These are phyloP conservation scores for Nyctibius bracteatus DNA, from an alignment of 2,113 vertebrate species.

Conservation along the genomic window DNA sequence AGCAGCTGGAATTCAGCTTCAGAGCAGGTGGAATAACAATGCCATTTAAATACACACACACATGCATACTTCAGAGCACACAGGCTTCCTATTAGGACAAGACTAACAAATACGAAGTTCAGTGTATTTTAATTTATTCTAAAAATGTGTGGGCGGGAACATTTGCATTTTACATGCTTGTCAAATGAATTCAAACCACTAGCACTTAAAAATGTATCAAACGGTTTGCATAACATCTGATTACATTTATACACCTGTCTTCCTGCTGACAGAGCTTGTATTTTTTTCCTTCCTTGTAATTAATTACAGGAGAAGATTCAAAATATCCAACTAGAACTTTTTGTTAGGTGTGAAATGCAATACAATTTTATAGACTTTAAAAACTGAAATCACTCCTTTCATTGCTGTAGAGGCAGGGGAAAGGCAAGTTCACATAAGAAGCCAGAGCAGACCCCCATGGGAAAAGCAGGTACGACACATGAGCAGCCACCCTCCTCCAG, in stretches of 20 bases:
- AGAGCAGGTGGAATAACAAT: slow-evolving; percentile 33
- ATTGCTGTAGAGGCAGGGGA: not conserved
- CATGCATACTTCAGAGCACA: not conserved
- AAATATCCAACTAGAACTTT: slow-evolving; percentile 9
- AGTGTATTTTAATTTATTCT: slow-evolving; percentile 63
- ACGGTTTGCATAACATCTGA: slow-evolving; percentile 60
- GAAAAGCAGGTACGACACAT: not conserved
- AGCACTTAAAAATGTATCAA: slow-evolving; percentile 58
- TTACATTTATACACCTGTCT: slow-evolving; percentile 59
- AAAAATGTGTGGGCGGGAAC: slow-evolving; percentile 49
- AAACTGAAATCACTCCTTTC: not conserved
- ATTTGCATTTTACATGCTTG: slow-evolving; percentile 68
- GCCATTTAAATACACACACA: not conserved
- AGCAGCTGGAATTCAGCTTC: not conserved
- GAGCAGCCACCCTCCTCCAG: not conserved
- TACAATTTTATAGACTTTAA: not conserved
- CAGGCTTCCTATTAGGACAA: slow-evolving; percentile 31
- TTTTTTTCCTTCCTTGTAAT: slow-evolving; percentile 47
- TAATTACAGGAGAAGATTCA: slow-evolving; percentile 41
- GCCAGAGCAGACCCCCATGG: not conserved
- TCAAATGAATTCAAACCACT: slow-evolving; percentile 51
- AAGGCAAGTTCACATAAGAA: not conserved
- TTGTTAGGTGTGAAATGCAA: slow-evolving; percentile 24
- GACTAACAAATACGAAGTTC: slow-evolving; percentile 47
- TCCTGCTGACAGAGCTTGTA: slow-evolving; percentile 30